Conservation (phyloP, 2,113 vertebrate genomes). For the Mustela lutreola region DNA sequence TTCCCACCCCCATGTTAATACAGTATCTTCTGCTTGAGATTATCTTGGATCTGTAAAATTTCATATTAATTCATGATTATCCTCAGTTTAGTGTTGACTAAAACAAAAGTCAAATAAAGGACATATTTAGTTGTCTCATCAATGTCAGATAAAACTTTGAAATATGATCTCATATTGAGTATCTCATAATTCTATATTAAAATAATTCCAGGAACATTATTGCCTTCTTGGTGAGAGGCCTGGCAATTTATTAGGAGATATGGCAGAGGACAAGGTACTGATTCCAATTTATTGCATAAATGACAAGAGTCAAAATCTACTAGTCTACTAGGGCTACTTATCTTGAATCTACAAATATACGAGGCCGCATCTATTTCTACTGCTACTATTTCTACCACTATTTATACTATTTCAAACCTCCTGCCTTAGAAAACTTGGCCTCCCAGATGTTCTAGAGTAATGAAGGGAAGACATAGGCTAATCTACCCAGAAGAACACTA, state of each 20-base stretch:
- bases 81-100: background rate
- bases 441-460: background rate
- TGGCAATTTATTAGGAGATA: background rate
- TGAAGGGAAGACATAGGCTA: background rate
- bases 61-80: background rate
- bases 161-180: background rate
- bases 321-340: background rate
- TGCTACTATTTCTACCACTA: background rate
- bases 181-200: background rate
- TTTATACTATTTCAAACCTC: background rate
- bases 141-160: background rate
- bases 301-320: background rate
- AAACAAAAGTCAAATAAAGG: slow-evolving; percentile 24
- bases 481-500: background rate
- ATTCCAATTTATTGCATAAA: background rate
- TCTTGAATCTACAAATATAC: background rate
- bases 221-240: background rate
- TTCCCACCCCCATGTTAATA: background rate
- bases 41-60: background rate
- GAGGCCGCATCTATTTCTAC: background rate
- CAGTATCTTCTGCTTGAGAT: background rate
- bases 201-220: slow-evolving; percentile 10
- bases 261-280: background rate
- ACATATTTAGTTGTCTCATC: slow-evolving; percentile 20
- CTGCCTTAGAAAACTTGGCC: background rate